Evolutionary conservation across 2,888 invertebrate genomes (phyloP).

Genomic region (Falcaria lacertinaria): DNA sequence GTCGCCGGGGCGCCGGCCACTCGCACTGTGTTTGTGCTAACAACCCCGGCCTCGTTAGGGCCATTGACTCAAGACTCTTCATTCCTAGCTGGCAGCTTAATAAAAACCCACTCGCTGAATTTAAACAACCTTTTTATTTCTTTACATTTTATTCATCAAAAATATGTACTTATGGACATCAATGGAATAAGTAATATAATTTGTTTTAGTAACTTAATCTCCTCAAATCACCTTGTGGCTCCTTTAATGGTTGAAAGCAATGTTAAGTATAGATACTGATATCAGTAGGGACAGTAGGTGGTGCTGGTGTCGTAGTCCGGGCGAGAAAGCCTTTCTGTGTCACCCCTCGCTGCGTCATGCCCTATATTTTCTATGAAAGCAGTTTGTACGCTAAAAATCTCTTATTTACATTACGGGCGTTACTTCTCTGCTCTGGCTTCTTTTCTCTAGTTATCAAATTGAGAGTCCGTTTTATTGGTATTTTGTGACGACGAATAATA

Average conservation of each 20-base stretch:
- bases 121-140: not conserved
- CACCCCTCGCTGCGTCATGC: constrained; percentile 50
- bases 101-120: constrained; percentile 10
- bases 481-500: constrained; percentile 17
- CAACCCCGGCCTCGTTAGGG: constrained; percentile 34
- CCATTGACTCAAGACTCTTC: constrained; percentile 42
- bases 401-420: constrained; percentile 30
- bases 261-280: constrained; percentile 16
- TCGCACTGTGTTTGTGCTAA: constrained; percentile 32
- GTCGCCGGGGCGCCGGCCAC: constrained; percentile 25
- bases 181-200: no score
- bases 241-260: constrained; percentile 50
- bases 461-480: no score
- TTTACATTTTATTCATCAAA: not conserved
- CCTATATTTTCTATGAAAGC: constrained; percentile 67
- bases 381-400: constrained; percentile 43
- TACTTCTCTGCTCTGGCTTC: constrained; percentile 15
- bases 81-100: constrained; percentile 26
- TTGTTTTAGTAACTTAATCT: constrained; percentile 3
- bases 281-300: no score
- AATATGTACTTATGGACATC: no score
- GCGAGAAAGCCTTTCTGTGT: constrained; percentile 68
- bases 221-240: constrained; percentile 15
- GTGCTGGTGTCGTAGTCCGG: constrained; percentile 35
- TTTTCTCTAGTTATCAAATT: not conserved